Conservation (phyloP, 2,888 invertebrate genomes). For the Tetanocera ferruginea region DNA sequence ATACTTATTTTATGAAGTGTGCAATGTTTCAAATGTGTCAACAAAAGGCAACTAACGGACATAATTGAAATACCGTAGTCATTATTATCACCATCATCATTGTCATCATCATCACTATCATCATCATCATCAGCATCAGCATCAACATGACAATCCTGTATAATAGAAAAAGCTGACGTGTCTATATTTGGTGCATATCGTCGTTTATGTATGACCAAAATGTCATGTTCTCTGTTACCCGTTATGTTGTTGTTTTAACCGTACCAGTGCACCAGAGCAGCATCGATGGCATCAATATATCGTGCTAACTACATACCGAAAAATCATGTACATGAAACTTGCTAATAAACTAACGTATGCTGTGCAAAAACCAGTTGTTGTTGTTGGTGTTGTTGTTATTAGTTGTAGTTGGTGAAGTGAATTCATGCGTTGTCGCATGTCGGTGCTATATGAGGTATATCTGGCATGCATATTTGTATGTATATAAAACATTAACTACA, state of each 20-base stretch:
- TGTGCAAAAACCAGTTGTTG: slow-evolving; percentile 15
- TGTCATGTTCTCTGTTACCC: neutral
- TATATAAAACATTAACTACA: too few species aligned
- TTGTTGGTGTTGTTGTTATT: neutral
- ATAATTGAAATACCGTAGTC: neutral
- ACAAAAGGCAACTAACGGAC: too few species aligned
- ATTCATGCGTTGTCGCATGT: neutral
- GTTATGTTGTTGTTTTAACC: neutral
- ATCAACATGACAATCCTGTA: neutral
- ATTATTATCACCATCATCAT: neutral
- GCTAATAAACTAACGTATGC: neutral
- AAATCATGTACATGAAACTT: slow-evolving; percentile 17
- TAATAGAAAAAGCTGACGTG: slow-evolving; percentile 9
- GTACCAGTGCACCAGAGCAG: neutral
- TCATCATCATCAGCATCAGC: neutral
- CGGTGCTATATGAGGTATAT: neutral
- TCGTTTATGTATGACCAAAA: slow-evolving; percentile 7
- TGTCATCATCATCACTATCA: slow-evolving; percentile 1
- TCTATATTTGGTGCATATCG: slow-evolving; percentile 20
- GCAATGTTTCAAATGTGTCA: too few species aligned
- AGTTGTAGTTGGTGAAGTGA: neutral
- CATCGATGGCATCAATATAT: neutral
- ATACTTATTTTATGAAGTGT: too few species aligned
- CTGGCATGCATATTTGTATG: neutral
- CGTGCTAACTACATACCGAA: neutral